Base-by-base conservation (phyloP, 2,113 vertebrate species). In the Ciconia stormi region DNA sequence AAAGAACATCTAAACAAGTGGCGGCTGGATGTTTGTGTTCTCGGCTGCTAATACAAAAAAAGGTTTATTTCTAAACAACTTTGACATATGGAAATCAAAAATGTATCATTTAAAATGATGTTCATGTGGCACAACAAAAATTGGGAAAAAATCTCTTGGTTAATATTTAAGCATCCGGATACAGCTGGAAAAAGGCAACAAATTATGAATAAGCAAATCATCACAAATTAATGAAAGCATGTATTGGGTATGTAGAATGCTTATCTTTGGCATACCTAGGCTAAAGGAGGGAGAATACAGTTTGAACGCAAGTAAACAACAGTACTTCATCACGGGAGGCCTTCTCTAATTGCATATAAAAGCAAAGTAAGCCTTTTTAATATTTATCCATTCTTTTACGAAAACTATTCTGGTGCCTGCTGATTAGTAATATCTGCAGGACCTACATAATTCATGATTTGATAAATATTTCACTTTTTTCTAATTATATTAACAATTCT, bases 361-460 rank as follows among this genome's bases (percentile, higher is more conserved):
- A 80, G 13, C 65, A 76, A 97, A 97, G 73, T 66, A 34, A 95
- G 63, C 58, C 36, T 80, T 97, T 96, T 95, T 74, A 97, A 95
- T 96, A 96, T 97, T 95, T 96, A 96, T 96, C 93, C 21, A 10
- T 95, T 94, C 77, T 97, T 97, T 95, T 78, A 85, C 17, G n/a
- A 79, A 97, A 97, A 87, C 23, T 95, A 50, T 96, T 97, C 94
- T 95, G 73, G 73, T 62, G 76, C 83, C 69, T 97, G 69, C 72
- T 97, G 89, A 97, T 97, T 96, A 97, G 91, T 87, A 97, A 91
- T 97, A 97, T 84, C 95, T 96, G 80, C 52, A 93, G 67, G 21
- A 95, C 88, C 86, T 98, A 89, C 87, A 96, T 95, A 97, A 98
- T 97, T 97, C 66, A 97, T 91, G 4, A 34, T 13, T 87, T 96